These are phyloP conservation scores for Megathymus violae DNA, from an alignment of 1,140 invertebrate species.

Conservation along the genomic window DNA sequence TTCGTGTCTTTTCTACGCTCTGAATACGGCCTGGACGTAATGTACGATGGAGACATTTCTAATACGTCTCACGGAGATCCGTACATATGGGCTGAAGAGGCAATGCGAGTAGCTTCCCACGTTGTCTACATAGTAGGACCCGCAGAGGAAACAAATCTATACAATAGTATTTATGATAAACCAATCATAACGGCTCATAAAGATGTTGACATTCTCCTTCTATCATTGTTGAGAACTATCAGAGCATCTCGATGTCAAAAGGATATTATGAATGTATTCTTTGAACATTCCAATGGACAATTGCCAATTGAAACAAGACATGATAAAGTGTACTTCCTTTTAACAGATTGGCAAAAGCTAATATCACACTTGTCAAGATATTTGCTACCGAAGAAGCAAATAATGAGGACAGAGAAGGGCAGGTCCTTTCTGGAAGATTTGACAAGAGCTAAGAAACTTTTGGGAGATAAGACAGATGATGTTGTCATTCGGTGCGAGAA, in stretches of 20 bases:
- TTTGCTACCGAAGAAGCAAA: constrained; percentile 64
- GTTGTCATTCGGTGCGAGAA: constrained; percentile 60
- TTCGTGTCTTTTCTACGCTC: constrained; percentile 63
- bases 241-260: constrained; percentile 47
- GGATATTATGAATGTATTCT: constrained; percentile 66
- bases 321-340: constrained; percentile 58
- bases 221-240: constrained; percentile 53
- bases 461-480: constrained; percentile 55
- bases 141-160: constrained; percentile 55
- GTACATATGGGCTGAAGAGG: constrained; percentile 66
- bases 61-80: constrained; percentile 66
- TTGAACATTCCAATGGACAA: constrained; percentile 66
- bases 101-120: constrained; percentile 58
- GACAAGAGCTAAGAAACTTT: constrained; percentile 64
- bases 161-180: constrained; percentile 73
- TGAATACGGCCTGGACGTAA: constrained; percentile 67
- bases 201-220: constrained; percentile 55
- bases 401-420: constrained; percentile 67
- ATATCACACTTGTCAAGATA: constrained; percentile 70
- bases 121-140: constrained; percentile 70
- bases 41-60: constrained; percentile 70
- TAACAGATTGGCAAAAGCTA: constrained; percentile 73
- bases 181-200: constrained; percentile 63
- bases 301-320: constrained; percentile 62
- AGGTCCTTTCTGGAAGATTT: constrained; percentile 68